A percentile compares a stretch with the other conserved stretches of the same genome.
phyloP scores from a whole-genome alignment of 1,140 invertebrate species.

The Drosophila lowei region DNA sequence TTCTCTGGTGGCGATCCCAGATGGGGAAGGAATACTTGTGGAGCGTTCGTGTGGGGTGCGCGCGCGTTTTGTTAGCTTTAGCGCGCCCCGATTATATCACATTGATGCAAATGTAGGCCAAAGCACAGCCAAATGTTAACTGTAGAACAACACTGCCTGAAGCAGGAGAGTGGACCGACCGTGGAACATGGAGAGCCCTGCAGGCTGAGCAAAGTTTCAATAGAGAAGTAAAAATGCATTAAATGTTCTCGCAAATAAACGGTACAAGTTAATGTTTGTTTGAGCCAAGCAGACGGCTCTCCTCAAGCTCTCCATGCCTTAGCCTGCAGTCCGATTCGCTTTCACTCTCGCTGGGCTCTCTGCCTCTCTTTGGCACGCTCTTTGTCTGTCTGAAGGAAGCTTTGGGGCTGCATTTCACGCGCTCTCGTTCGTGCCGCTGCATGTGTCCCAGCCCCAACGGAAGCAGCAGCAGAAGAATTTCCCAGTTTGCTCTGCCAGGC shows the following conservation, averaged over 20 bases:
- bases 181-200: slow-evolving; percentile 1
- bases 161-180: neutral
- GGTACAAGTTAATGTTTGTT: too few relatives aligned
- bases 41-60: slow-evolving; percentile 56
- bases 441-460: slow-evolving; percentile 52
- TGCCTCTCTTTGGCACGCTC: neutral
- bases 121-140: slow-evolving; percentile 55
- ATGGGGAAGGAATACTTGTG: slow-evolving; percentile 60
- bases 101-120: slow-evolving; percentile 79
- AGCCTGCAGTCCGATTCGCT: too few relatives aligned
- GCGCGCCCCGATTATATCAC: slow-evolving; percentile 82
- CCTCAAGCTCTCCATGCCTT: too few relatives aligned
- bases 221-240: too few relatives aligned
- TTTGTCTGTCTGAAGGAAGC: slow-evolving; percentile 14
- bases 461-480: slow-evolving; percentile 24
- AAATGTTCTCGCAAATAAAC: too few relatives aligned
- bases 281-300: too few relatives aligned
- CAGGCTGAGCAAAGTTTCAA: slow-evolving; percentile 4
- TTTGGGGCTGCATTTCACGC: slow-evolving; percentile 39
- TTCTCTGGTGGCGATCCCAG: slow-evolving; percentile 17
- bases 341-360: slow-evolving; percentile 1
- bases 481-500: slow-evolving; percentile 47
- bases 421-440: slow-evolving; percentile 30
- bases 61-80: slow-evolving; percentile 66
- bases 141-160: neutral